Base-by-base conservation (phyloP, 2,888 invertebrate genomes). In the Apantesis nais region DNA sequence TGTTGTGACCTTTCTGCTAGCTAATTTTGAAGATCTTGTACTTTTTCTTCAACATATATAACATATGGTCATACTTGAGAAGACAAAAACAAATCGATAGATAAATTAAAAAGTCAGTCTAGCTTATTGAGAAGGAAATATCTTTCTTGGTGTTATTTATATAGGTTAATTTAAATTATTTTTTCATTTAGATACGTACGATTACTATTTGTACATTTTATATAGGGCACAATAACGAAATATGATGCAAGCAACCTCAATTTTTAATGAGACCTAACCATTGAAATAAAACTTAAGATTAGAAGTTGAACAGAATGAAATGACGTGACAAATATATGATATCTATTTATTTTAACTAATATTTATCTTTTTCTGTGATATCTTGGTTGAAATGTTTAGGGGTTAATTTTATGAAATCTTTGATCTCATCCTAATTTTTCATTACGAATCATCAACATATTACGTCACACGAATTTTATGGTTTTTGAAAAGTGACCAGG, bases 171-270 rank as follows among this genome's bases (percentile, higher is more conserved):
- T 63, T 63, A 29, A 41, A 29, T 63, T 29, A 31, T 39, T 44
- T 29, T 44, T 63, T 16, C 7, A 29, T 29, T 31, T 44, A 44
- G 2, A 52, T 52, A 39, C 11, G 12, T 41, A 60, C 29, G 11
- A n/a, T 7, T 55, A 44, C n/a, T n/a, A n/a, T 58, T 44, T 31
- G 44, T 69, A 69, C 60, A 69, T 61, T 65, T 41, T 44, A n/a
- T 37, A 65, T 62, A 44, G 16, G n/a, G 61, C 67, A 48, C 61
- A 62, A 48, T 14, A 55, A 25, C 25, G 8, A 55, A 55, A 55
- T 25, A 25, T 25, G 3, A 25, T 11, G 25, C 12, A n/a, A 52
- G 22, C 25, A 11, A 9, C 39, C 39, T 39, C 1, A 34, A 11
- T 52, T 52, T 52, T 52, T 22, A 9, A 39, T 39, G 2, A 8